These are phyloP conservation scores for Leptura quadrifasciata DNA, from an alignment of 2,888 invertebrate genomes.

Conservation along the genomic window DNA sequence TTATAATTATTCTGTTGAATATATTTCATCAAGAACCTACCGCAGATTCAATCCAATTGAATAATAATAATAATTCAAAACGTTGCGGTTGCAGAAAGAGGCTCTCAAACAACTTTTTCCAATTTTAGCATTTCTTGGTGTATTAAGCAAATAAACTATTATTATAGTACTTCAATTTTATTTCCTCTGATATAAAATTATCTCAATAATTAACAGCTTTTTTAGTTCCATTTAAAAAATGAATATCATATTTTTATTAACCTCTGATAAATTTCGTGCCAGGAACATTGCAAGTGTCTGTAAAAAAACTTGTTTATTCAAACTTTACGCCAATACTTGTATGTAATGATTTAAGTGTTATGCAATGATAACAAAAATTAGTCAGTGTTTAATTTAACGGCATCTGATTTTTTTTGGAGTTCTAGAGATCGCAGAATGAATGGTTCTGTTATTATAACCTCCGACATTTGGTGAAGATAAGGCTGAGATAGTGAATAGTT, in stretches of 20 bases:
- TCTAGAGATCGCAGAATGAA: neutral
- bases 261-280: neutral
- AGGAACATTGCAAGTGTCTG: neutral
- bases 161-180: too few species aligned
- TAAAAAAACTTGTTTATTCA: neutral
- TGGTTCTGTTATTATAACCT: neutral
- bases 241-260: neutral
- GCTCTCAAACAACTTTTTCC: too few species aligned
- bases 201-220: too few species aligned
- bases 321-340: neutral
- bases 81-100: too few species aligned
- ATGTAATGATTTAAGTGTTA: neutral
- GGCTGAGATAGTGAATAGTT: neutral
- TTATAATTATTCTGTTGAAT: too few species aligned
- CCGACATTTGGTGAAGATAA: neutral
- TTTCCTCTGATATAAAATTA: too few species aligned
- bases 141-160: too few species aligned
- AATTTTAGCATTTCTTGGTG: too few species aligned
- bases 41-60: too few species aligned
- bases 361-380: neutral
- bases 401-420: neutral
- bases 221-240: too few species aligned
- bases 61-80: too few species aligned
- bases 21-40: too few species aligned
- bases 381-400: neutral